A percentile compares a stretch with the other conserved stretches of the same genome.
Evolutionary conservation across 2,888 invertebrate species (phyloP).

Genomic region (Brenthis hecate): DNA sequence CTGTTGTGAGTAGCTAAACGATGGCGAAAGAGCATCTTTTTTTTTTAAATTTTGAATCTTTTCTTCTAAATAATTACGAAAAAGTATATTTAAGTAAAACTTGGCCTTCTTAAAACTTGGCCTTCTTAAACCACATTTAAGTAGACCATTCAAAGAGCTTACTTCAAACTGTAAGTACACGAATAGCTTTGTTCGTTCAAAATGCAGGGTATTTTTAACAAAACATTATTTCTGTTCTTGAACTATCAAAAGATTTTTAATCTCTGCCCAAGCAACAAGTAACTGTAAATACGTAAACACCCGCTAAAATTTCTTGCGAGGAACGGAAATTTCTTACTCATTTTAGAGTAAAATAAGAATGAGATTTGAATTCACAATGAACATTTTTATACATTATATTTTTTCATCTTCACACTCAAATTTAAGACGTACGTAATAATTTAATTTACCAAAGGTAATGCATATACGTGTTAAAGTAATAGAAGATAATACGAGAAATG

Average conservation of each 20-base stretch:
- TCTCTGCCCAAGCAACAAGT: constrained; percentile 14
- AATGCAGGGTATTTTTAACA: constrained; percentile 14
- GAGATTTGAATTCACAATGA: background rate
- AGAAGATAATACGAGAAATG: too few species aligned
- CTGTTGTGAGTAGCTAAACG: too few species aligned
- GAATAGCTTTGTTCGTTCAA: constrained; percentile 9
- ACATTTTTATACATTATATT: background rate
- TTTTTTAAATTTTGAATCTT: too few species aligned
- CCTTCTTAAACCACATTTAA: constrained; percentile 15
- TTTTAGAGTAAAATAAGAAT: constrained; percentile 5
- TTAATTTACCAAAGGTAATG: too few species aligned
- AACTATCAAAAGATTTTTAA: constrained; percentile 22
- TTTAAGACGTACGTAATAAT: too few species aligned
- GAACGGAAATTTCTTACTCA: constrained; percentile 2
- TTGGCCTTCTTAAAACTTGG: constrained; percentile 2
- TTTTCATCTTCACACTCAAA: too few species aligned
- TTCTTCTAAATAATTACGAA: background rate
- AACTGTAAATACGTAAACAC: constrained; percentile 17
- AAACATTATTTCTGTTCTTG: constrained; percentile 14
- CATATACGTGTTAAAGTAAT: too few species aligned
- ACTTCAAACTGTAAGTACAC: constrained; percentile 1
- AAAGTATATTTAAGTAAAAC: constrained; percentile 2
- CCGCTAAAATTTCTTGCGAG: constrained; percentile 3
- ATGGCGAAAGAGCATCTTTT: too few species aligned
- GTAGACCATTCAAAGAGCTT: constrained; percentile 10